A percentile compares a stretch with the other conserved stretches of the same genome.
Conservation (phyloP, 1,140 invertebrate species). For the Solen grandis region DNA sequence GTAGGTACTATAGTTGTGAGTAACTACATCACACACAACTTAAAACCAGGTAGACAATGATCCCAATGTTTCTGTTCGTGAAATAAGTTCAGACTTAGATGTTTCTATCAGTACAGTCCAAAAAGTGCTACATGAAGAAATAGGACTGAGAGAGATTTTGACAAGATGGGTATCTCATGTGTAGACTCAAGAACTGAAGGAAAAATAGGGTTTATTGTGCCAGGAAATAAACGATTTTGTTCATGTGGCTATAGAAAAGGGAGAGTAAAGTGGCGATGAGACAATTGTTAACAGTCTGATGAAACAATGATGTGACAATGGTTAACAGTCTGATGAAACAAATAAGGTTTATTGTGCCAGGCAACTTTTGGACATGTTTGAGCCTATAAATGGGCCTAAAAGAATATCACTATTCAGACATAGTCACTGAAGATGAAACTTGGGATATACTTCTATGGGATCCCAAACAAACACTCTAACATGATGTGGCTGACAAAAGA, state of each 20-base stretch:
- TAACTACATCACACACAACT: no score
- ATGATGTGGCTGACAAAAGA: slow-evolving; percentile 22
- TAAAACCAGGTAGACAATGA: slow-evolving; percentile 16
- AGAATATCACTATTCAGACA: not conserved
- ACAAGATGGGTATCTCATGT: slow-evolving; percentile 10
- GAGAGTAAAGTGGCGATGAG: no score
- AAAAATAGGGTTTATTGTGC: not conserved
- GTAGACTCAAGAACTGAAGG: not conserved
- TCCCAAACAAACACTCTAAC: not conserved
- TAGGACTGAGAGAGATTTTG: slow-evolving; percentile 1
- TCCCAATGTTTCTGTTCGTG: not conserved
- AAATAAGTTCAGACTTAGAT: slow-evolving; percentile 34
- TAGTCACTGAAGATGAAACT: not conserved
- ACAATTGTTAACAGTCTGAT: no score
- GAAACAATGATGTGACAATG: no score
- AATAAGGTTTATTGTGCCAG: not conserved
- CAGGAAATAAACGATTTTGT: no score
- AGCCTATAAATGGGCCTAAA: not conserved
- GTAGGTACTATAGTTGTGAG: no score
- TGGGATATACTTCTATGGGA: not conserved
- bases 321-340: no score
- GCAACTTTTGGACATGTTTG: not conserved
- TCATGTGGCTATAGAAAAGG: no score
- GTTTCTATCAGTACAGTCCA: slow-evolving; percentile 20
- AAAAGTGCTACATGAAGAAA: not conserved